phyloP scores from a whole-genome alignment of 2,888 invertebrate genomes.

The Apomyelois bistriatella region DNA sequence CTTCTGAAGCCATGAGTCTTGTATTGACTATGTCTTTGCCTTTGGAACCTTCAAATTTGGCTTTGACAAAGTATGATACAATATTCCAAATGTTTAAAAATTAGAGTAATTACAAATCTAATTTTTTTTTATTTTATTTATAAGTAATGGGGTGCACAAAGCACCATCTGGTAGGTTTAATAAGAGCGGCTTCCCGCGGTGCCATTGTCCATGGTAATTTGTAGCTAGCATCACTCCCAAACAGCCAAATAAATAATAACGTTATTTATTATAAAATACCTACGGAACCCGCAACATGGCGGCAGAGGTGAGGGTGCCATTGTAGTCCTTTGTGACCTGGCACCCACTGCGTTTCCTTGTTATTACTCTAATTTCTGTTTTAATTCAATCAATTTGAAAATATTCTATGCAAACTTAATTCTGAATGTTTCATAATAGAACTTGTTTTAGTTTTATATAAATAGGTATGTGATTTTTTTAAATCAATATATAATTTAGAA shows the following conservation, averaged over 20 bases:
- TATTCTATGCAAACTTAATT: not conserved
- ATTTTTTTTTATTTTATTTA: constrained; percentile 51
- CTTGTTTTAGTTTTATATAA: too few relatives aligned
- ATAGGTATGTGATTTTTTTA: too few relatives aligned
- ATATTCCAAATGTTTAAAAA: too few relatives aligned
- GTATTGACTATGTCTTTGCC: too few relatives aligned
- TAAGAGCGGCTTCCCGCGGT: constrained; percentile 65
- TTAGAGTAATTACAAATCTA: too few relatives aligned
- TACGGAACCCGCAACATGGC: constrained; percentile 34
- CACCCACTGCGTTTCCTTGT: constrained; percentile 32
- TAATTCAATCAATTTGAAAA: too few relatives aligned
- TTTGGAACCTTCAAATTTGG: too few relatives aligned
- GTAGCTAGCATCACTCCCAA: constrained; percentile 69
- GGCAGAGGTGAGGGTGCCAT: constrained; percentile 24
- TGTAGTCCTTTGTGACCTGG: constrained; percentile 34
- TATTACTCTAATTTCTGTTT: constrained; percentile 27
- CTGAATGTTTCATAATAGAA: too few relatives aligned
- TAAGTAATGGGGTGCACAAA: constrained; percentile 37
- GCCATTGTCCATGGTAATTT: constrained; percentile 74
- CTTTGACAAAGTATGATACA: too few relatives aligned
- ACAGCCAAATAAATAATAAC: constrained; percentile 69
- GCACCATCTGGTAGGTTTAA: constrained; percentile 69
- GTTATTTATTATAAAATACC: constrained; percentile 70
- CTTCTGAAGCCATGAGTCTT: too few relatives aligned
- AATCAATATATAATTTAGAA: too few relatives aligned